These are phyloP conservation scores for Drosophila seclusa DNA, from an alignment of 2,888 invertebrate species.

Conservation along the genomic window DNA sequence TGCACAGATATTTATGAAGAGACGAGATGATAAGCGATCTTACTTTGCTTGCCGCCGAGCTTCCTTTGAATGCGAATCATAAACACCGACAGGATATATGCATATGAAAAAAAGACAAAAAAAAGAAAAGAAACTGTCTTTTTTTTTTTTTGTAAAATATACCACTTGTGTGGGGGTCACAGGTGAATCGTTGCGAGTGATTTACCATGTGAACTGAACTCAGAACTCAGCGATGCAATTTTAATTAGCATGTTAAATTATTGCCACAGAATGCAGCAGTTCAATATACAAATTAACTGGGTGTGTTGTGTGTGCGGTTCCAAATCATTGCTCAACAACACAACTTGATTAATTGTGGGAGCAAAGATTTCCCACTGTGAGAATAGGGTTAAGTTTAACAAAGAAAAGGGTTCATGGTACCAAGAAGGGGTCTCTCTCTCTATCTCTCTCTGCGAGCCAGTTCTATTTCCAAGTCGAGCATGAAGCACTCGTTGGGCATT, in stretches of 20 bases:
- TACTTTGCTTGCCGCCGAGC: slow-evolving; percentile 64
- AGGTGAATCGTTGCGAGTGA: slow-evolving; percentile 55
- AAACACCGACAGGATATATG: slow-evolving; percentile 72
- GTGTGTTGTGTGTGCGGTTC: slow-evolving; percentile 63
- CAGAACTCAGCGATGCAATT: slow-evolving; percentile 38
- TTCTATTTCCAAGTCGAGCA: slow-evolving; percentile 39
- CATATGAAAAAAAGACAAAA: not conserved
- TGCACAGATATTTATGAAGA: slow-evolving; percentile 72
- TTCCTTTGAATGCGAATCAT: slow-evolving; percentile 48
- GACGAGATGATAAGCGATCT: slow-evolving; percentile 73
- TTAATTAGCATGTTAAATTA: slow-evolving; percentile 74
- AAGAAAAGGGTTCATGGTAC: slow-evolving; percentile 19
- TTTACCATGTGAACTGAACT: slow-evolving; percentile 61
- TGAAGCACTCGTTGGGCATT: slow-evolving; percentile 22
- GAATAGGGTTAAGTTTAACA: slow-evolving; percentile 45
- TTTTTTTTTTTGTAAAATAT: not conserved
- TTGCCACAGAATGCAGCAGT: slow-evolving; percentile 53
- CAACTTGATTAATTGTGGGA: slow-evolving; percentile 83
- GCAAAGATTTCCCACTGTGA: slow-evolving; percentile 78
- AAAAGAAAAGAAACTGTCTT: not conserved
- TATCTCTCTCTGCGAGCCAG: slow-evolving; percentile 18
- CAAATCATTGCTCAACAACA: slow-evolving; percentile 65
- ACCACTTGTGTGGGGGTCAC: slow-evolving; percentile 67
- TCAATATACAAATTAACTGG: slow-evolving; percentile 76
- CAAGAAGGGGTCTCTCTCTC: not conserved